Evolutionary conservation across 2,888 invertebrate genomes (phyloP), one percentile per base, ranked within the genome.

Genomic region (Drosophila meridionalis): DNA sequence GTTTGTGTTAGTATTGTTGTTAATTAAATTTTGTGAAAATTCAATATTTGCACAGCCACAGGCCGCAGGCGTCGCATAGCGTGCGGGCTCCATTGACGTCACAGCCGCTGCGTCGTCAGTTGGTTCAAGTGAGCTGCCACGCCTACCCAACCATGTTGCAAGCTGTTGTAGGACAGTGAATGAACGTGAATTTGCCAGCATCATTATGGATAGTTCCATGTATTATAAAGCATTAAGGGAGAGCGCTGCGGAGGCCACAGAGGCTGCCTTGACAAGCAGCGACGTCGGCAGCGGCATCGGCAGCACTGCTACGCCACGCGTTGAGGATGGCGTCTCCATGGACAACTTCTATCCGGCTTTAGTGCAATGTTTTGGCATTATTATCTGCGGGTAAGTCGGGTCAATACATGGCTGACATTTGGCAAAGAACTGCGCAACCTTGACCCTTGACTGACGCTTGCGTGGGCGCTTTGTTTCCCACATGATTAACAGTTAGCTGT

Each of bases 281-380:
- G n/a, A 50, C 32, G 32, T n/a, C 56, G 38, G 11, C 64, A 32
- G 56, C 69, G 65, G 68, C 69, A 28, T 45, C 64, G 43, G 43
- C 67, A 48, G 53, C 75, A 32, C 59, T 30, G 72, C 65, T n/a
- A 58, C 66, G 47, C 68, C 65, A 62, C 75, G 62, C 53, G 70
- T 68, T 34, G 91, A 90, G 32, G 89, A 92, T 73, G 82, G 86
- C 61, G 92, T 93, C 45, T 92, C 93, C 36, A 95, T 96, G 89
- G 96, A 97, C 88, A 97, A 98, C 91, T 95, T 99, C 40, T 98
- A 98, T 93, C 97, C 98, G 71, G 98, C 98, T 11, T 93, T 99
- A 72, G 95, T 97, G 76, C 97, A 98, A 94, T 98, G 98, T 92
- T 99, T 99, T 93, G 97, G 96, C 50, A 96, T 98, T 61, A 98